Conservation (phyloP, 1,140 invertebrate species). For the Zaprionus africanus region DNA sequence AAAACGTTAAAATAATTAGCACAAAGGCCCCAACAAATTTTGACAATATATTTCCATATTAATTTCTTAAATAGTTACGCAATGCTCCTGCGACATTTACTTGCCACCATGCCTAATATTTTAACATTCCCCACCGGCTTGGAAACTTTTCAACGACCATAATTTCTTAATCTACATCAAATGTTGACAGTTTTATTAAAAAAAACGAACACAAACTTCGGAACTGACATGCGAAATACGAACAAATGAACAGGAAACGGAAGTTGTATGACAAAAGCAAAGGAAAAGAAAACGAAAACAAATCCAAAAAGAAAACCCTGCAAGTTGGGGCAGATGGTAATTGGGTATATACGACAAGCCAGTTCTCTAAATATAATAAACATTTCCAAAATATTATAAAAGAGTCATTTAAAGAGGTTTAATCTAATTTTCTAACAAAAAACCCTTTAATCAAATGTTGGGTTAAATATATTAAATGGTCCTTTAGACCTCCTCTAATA, state of each 20-base stretch:
- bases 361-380: no score
- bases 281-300: conserved; percentile 44
- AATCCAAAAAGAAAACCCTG: conserved; percentile 24
- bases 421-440: no score
- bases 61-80: not conserved
- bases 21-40: not conserved
- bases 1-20: not conserved
- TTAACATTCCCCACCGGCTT: not conserved
- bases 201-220: conserved; percentile 51
- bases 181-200: conserved; percentile 82
- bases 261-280: conserved; percentile 68
- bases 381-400: not conserved
- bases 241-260: conserved; percentile 80
- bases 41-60: not conserved
- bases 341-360: not conserved
- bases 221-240: conserved; percentile 73
- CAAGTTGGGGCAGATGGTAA: not conserved
- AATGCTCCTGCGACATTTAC: not conserved
- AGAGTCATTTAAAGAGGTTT: not conserved
- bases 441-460: no score
- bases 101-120: not conserved
- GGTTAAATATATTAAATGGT: no score
- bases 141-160: conserved; percentile 57
- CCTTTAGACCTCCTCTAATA: no score
- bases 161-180: conserved; percentile 83